phyloP scores from a whole-genome alignment of 2,113 vertebrate species.

The Azemiops feae region DNA sequence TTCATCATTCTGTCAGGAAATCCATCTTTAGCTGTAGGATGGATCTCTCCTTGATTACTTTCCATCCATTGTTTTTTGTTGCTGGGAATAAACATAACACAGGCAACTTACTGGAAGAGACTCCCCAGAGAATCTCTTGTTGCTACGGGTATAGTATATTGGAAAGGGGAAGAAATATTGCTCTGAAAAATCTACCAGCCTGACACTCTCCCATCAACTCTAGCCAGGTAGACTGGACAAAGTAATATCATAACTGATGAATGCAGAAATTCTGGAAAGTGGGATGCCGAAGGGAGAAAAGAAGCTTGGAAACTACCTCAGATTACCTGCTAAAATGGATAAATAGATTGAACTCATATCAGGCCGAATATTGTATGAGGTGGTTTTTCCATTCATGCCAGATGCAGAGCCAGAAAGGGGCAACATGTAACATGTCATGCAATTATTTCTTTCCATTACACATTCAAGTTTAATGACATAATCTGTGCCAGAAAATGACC shows the following conservation, averaged over 20 bases:
- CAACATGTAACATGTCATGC: not conserved
- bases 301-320: not conserved
- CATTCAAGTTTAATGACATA: not conserved
- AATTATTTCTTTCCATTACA: not conserved
- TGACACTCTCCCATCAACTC: not conserved
- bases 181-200: not conserved
- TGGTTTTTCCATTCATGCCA: not conserved
- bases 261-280: not conserved
- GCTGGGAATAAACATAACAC: not conserved
- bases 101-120: not conserved
- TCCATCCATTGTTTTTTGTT: not conserved
- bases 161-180: not conserved
- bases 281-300: not conserved
- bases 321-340: not conserved
- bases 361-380: not conserved
- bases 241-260: not conserved
- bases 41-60: not conserved
- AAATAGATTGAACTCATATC: not conserved
- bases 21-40: not conserved
- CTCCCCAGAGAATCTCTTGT: not conserved
- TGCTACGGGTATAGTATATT: not conserved
- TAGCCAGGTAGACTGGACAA: not conserved
- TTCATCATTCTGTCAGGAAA: not conserved
- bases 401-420: not conserved
- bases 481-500: not conserved